These are phyloP conservation scores for Megalonaias nervosa DNA, from an alignment of 1,140 invertebrate genomes.

Conservation along the genomic window DNA sequence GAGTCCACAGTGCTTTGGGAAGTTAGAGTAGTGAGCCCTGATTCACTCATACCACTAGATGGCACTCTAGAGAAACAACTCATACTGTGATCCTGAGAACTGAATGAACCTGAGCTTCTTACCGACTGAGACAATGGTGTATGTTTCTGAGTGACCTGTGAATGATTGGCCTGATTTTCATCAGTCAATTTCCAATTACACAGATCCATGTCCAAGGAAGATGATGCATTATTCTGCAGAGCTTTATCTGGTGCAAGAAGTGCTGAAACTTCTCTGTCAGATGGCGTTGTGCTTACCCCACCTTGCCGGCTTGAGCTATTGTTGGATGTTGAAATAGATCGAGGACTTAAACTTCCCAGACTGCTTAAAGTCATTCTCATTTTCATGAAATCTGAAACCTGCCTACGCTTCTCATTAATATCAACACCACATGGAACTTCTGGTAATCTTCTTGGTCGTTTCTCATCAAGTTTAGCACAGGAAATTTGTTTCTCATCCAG, in stretches of 20 bases:
- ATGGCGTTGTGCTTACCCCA: constrained; percentile 25
- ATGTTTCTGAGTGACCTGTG: too few species aligned
- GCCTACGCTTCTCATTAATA: constrained; percentile 23
- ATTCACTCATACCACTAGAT: constrained; percentile 29
- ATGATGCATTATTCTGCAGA: too few species aligned
- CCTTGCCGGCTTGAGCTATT: constrained; percentile 6
- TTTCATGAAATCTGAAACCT: constrained; percentile 18
- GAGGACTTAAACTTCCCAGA: constrained; percentile 18
- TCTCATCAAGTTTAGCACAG: too few species aligned
- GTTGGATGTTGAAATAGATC: constrained; percentile 18
- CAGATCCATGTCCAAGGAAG: too few species aligned
- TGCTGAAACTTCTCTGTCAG: constrained; percentile 27
- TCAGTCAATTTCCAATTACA: too few species aligned
- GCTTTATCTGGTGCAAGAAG: not conserved
- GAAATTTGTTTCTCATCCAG: too few species aligned
- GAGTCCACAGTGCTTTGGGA: constrained; percentile 37
- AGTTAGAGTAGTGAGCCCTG: constrained; percentile 31
- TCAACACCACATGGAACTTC: constrained; percentile 2
- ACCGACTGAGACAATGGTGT: not conserved
- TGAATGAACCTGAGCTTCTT: constrained; percentile 25
- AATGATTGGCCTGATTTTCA: too few species aligned
- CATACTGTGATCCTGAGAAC: constrained; percentile 19
- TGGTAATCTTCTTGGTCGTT: too few species aligned
- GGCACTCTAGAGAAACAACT: not conserved
- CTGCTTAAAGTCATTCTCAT: constrained; percentile 18